phyloP scores from a whole-genome alignment of 1,140 invertebrate genomes.

The Diachasmimorpha longicaudata region DNA sequence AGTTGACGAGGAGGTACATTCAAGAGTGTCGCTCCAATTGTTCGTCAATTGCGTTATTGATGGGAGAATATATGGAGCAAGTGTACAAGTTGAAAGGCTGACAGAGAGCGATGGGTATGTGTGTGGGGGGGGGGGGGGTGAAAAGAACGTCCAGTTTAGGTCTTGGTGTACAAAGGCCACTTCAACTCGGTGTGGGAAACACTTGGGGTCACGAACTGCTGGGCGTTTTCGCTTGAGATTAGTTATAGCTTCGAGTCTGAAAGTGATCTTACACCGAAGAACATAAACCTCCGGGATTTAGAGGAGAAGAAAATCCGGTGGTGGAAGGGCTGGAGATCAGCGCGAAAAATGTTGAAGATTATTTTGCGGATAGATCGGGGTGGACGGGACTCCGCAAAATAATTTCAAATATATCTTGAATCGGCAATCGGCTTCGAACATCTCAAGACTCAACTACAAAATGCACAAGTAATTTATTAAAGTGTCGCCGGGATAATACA shows the following conservation, averaged over 20 bases:
- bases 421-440: too few species aligned
- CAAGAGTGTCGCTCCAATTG: background rate
- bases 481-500: too few species aligned
- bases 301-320: background rate
- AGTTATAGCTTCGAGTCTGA: background rate
- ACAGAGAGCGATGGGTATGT: background rate
- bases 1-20: background rate
- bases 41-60: background rate
- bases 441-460: too few species aligned
- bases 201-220: background rate
- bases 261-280: background rate
- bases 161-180: background rate
- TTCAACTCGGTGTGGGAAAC: background rate
- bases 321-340: background rate
- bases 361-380: too few species aligned
- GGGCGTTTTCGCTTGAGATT: background rate
- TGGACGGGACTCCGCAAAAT: too few species aligned
- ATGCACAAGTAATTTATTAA: too few species aligned
- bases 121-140: background rate
- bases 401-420: too few species aligned
- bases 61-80: background rate
- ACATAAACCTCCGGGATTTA: background rate
- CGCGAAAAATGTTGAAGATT: too few species aligned
- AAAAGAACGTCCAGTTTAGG: background rate
- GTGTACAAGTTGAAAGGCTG: background rate